Evolutionary conservation across 2,888 invertebrate genomes (phyloP).

Genomic region (Trissolcus brochymenae): DNA sequence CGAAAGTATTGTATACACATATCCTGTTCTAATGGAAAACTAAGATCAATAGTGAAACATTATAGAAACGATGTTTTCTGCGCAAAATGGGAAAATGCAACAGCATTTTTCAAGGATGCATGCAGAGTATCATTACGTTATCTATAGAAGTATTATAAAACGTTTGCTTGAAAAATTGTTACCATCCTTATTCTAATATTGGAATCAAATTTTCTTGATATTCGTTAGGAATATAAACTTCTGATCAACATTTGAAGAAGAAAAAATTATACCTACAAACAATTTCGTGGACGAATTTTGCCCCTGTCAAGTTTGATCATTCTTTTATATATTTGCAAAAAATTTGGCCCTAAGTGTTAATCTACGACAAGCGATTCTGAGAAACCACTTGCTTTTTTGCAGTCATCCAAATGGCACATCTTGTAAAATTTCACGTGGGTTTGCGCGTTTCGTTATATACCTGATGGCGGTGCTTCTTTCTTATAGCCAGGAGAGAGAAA

Average conservation of each 20-base stretch:
- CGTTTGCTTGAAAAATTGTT: constrained; percentile 15
- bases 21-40: constrained; percentile 48
- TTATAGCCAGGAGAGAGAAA: constrained; percentile 15
- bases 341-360: constrained; percentile 35
- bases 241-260: too few relatives aligned
- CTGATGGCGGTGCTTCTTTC: constrained; percentile 39
- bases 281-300: too few relatives aligned
- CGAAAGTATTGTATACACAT: constrained; percentile 42
- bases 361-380: constrained; percentile 39
- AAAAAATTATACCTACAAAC: too few relatives aligned
- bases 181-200: neutral
- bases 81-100: constrained; percentile 26
- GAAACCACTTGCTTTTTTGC: constrained; percentile 51
- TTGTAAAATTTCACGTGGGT: constrained; percentile 33
- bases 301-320: constrained; percentile 36
- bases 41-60: constrained; percentile 39
- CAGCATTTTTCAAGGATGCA: constrained; percentile 20
- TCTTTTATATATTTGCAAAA: constrained; percentile 22
- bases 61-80: constrained; percentile 38
- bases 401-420: constrained; percentile 44
- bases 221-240: neutral
- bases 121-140: constrained; percentile 15
- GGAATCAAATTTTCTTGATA: neutral
- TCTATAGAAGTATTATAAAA: constrained; percentile 11
- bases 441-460: constrained; percentile 33